phyloP scores from a whole-genome alignment of 2,888 invertebrate genomes.

The Camptogramma bilineatum region DNA sequence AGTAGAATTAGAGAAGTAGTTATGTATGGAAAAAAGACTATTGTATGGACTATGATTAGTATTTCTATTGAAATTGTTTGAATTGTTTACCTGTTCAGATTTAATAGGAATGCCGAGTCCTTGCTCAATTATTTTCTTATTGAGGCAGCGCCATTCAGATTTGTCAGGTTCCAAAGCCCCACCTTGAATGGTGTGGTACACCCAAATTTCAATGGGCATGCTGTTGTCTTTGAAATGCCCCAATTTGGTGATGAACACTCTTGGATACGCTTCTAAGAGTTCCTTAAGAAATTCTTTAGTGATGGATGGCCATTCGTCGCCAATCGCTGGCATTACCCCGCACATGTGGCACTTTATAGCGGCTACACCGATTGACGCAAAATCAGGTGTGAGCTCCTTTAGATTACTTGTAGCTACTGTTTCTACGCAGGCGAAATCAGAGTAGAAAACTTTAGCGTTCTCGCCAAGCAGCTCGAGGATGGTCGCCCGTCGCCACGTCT shows the following conservation, averaged over 20 bases:
- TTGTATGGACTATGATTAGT: too few relatives aligned
- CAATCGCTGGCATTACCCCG: slow-evolving; percentile 89
- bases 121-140: slow-evolving; percentile 87
- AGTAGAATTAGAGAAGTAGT: background rate
- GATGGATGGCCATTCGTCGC: slow-evolving; percentile 86
- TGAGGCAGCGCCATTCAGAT: slow-evolving; percentile 88
- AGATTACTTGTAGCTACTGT: slow-evolving; percentile 75
- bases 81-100: slow-evolving; percentile 54
- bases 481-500: slow-evolving; percentile 88
- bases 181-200: slow-evolving; percentile 84
- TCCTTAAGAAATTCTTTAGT: slow-evolving; percentile 87
- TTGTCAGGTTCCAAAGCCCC: slow-evolving; percentile 88
- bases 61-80: background rate
- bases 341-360: slow-evolving; percentile 89
- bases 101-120: slow-evolving; percentile 86
- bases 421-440: slow-evolving; percentile 87
- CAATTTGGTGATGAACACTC: slow-evolving; percentile 83
- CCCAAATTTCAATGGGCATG: slow-evolving; percentile 88
- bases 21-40: too few relatives aligned
- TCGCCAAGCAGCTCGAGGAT: slow-evolving; percentile 68
- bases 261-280: slow-evolving; percentile 78
- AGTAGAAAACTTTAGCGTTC: slow-evolving; percentile 85
- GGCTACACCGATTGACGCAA: slow-evolving; percentile 82
- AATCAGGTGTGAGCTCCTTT: slow-evolving; percentile 79
- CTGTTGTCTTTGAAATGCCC: slow-evolving; percentile 79